Evolutionary conservation across 2,113 vertebrate genomes (phyloP).

Genomic region (Rafetus swinhoei): DNA sequence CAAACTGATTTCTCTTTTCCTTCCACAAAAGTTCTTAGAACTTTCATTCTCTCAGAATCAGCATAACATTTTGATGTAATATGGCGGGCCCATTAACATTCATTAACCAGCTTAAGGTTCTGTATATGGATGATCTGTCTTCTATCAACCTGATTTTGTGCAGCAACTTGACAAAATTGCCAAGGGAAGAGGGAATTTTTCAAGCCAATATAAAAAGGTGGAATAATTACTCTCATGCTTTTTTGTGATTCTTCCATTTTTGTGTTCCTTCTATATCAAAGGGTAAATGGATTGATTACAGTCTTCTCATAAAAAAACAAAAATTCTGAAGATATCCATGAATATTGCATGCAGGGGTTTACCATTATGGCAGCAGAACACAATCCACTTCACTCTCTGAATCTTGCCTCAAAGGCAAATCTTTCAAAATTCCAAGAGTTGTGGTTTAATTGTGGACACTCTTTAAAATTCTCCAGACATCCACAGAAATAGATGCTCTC

Average conservation of each 20-base stretch:
- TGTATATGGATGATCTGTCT: background rate
- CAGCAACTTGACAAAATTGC: background rate
- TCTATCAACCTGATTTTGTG: background rate
- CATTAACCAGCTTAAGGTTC: background rate
- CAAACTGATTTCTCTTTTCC: background rate
- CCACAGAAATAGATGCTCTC: background rate
- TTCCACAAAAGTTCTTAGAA: background rate
- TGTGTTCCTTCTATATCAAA: background rate
- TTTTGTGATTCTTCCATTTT: background rate
- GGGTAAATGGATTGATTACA: background rate
- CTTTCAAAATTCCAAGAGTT: background rate
- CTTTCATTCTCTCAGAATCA: background rate
- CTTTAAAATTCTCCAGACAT: background rate
- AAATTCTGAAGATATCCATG: background rate
- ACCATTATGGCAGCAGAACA: background rate
- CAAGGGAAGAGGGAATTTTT: background rate
- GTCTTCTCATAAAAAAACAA: background rate
- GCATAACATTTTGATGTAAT: background rate
- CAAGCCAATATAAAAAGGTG: background rate
- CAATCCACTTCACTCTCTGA: background rate
- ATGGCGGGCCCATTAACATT: background rate
- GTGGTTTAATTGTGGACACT: background rate
- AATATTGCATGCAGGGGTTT: background rate
- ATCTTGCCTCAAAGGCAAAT: background rate
- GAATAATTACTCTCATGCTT: background rate